phyloP scores from a whole-genome alignment of 2,888 invertebrate genomes.

The Epinotia nisella region DNA sequence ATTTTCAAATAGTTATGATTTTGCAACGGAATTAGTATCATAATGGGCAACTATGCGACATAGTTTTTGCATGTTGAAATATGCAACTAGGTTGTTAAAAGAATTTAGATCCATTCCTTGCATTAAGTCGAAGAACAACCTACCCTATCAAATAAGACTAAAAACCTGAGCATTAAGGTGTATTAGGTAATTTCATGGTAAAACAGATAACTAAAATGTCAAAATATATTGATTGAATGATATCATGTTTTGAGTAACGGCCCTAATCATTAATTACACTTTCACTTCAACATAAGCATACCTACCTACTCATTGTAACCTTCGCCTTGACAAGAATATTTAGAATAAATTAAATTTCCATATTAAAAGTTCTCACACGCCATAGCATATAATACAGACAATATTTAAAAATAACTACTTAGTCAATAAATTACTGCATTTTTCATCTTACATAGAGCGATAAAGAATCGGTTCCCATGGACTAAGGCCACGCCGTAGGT shows the following conservation, averaged over 20 bases:
- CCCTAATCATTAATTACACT: too few species aligned
- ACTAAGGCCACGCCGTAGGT: neutral
- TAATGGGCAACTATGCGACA: neutral
- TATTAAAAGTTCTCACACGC: neutral
- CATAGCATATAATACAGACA: too few species aligned
- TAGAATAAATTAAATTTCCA: neutral
- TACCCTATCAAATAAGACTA: too few species aligned
- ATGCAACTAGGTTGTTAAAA: too few species aligned
- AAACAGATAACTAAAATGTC: too few species aligned
- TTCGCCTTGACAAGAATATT: neutral
- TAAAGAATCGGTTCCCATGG: constrained; percentile 9
- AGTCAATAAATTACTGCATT: neutral
- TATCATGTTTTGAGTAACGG: too few species aligned
- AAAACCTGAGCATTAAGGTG: too few species aligned
- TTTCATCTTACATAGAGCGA: neutral
- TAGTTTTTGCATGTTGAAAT: neutral
- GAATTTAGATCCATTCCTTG: too few species aligned
- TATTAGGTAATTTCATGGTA: too few species aligned
- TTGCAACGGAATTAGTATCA: neutral
- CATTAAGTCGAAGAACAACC: too few species aligned
- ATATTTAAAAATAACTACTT: neutral
- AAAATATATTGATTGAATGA: too few species aligned
- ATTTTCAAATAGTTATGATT: constrained; percentile 10
- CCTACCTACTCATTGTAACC: neutral
- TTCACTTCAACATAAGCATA: neutral